Conservation (phyloP, 30 jellyfish, hydroid and myxozoan species). For the Cassiopea andromeda region DNA sequence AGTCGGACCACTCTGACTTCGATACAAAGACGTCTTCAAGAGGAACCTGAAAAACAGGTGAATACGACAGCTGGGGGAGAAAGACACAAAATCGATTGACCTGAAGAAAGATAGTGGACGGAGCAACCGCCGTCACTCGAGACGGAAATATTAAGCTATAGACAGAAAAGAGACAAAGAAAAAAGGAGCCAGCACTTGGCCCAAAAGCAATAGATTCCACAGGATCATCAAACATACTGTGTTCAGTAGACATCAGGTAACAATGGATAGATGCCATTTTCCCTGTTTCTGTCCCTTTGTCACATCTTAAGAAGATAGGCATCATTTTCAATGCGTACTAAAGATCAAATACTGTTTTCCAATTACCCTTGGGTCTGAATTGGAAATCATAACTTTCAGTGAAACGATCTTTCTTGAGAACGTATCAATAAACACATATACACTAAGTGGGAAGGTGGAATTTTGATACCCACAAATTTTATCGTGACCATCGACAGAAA, state of each 20-base stretch:
- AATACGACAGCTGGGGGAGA: too few relatives aligned
- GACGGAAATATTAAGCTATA: too few relatives aligned
- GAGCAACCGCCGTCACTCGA: too few relatives aligned
- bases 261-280: constrained; percentile 35
- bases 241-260: constrained; percentile 1
- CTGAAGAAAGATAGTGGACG: too few relatives aligned
- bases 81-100: too few relatives aligned
- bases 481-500: constrained; percentile 63
- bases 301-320: constrained; percentile 15
- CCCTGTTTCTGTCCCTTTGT: constrained; percentile 56
- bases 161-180: too few relatives aligned
- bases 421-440: constrained; percentile 62
- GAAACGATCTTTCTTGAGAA: constrained; percentile 37
- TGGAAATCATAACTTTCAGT: constrained; percentile 24
- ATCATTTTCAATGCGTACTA: constrained; percentile 16
- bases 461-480: constrained; percentile 51
- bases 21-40: too few relatives aligned
- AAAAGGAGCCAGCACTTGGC: constrained; percentile 3
- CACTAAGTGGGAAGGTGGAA: constrained; percentile 58
- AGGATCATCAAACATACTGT: constrained; percentile 29
- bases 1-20: too few relatives aligned
- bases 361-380: constrained; percentile 43
- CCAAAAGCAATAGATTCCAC: constrained; percentile 36
- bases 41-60: too few relatives aligned
- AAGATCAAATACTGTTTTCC: constrained; percentile 41